Evolutionary conservation across 1,140 invertebrate species (phyloP).

Genomic region (Carposina sasakii): DNA sequence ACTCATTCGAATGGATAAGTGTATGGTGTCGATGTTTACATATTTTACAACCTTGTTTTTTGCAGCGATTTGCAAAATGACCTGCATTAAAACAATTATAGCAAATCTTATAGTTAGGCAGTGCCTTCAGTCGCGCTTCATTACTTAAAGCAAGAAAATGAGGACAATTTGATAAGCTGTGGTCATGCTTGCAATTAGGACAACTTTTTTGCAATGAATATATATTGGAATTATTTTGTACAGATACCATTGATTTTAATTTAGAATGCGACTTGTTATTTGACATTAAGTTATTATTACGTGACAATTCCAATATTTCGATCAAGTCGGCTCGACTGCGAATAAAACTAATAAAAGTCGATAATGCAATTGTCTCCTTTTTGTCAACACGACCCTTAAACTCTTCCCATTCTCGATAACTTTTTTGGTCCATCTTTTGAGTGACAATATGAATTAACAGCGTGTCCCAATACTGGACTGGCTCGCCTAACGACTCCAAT

Average conservation of each 20-base stretch:
- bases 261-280: background rate
- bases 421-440: too few species aligned
- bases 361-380: too few species aligned
- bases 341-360: too few species aligned
- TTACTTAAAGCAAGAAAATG: conserved; percentile 24
- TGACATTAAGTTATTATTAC: too few species aligned
- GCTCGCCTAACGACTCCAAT: too few species aligned
- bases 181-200: conserved; percentile 22
- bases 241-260: background rate
- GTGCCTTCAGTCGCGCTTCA: conserved; percentile 16
- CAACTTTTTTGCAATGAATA: conserved; percentile 5
- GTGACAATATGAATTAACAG: too few species aligned
- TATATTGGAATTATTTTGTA: too few species aligned
- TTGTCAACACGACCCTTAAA: too few species aligned
- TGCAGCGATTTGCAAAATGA: conserved; percentile 30
- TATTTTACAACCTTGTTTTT: conserved; percentile 24
- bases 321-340: too few species aligned
- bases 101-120: conserved; percentile 25
- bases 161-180: conserved; percentile 20
- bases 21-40: conserved; percentile 28
- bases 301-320: too few species aligned
- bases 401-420: too few species aligned
- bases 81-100: conserved; percentile 27
- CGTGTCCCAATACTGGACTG: too few species aligned
- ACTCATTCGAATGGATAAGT: conserved; percentile 18